These are phyloP conservation scores for Drosophila nannoptera DNA, from an alignment of 1,140 invertebrate species.

Conservation along the genomic window DNA sequence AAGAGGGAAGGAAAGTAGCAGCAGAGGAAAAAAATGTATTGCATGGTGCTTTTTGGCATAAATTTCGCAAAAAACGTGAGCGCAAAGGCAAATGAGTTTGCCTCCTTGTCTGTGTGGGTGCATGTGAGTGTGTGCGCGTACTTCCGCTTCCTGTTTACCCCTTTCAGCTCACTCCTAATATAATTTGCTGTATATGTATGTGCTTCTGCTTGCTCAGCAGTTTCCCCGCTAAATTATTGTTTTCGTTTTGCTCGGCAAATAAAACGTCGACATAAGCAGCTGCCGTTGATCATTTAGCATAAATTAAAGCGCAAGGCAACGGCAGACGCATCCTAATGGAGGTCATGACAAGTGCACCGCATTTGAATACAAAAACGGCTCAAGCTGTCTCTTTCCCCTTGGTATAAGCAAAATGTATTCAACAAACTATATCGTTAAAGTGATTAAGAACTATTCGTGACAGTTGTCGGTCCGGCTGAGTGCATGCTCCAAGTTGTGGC, in stretches of 20 bases:
- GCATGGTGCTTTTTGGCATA: constrained; percentile 67
- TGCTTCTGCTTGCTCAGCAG: constrained; percentile 45
- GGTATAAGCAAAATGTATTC: no score
- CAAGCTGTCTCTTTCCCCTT: no score
- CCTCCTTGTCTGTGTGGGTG: constrained; percentile 10
- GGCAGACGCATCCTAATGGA: constrained; percentile 59
- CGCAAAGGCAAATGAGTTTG: constrained; percentile 71
- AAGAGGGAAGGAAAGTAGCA: constrained; percentile 12
- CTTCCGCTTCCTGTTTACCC: constrained; percentile 69
- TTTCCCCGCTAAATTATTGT: constrained; percentile 65
- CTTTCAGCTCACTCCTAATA: constrained; percentile 43
- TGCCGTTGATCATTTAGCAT: constrained; percentile 73
- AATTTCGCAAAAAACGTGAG: constrained; percentile 65
- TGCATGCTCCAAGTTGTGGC: constrained; percentile 38
- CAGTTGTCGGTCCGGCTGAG: not conserved
- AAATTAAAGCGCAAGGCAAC: constrained; percentile 49
- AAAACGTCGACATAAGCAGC: constrained; percentile 66
- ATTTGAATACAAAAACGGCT: no score
- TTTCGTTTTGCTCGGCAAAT: constrained; percentile 70
- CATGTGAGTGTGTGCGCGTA: constrained; percentile 40
- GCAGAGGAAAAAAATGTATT: constrained; percentile 31
- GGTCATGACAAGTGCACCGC: constrained; percentile 35
- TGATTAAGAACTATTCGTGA: not conserved
- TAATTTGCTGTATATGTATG: constrained; percentile 38
- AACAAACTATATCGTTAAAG: not conserved